These are phyloP conservation scores for Lepidothrix coronata DNA, from an alignment of 2,113 vertebrate species.

Conservation along the genomic window DNA sequence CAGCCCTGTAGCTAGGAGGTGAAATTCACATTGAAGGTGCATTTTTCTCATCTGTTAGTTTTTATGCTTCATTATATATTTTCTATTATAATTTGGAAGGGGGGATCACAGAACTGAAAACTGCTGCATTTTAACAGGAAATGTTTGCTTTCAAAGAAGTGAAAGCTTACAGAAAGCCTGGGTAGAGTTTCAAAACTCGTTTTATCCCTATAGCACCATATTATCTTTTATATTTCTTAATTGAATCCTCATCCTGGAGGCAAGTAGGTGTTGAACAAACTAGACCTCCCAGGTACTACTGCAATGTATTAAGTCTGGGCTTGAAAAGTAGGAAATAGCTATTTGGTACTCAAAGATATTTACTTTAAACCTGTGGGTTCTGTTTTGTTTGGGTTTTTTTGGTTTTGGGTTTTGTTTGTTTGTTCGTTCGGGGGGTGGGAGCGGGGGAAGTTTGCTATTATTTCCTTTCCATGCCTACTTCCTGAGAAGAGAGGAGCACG, in stretches of 20 bases:
- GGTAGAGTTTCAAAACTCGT: constrained; percentile 21
- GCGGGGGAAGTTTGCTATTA: not conserved
- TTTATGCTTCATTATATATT: constrained; percentile 15
- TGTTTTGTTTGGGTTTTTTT: not conserved
- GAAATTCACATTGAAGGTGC: not conserved
- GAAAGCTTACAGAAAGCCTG: constrained; percentile 14
- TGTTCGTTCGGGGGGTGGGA: not conserved
- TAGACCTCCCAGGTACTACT: constrained; percentile 24
- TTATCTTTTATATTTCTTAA: constrained; percentile 51
- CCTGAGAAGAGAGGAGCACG: not conserved
- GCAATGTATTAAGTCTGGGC: constrained; percentile 1
- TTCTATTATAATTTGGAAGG: constrained; percentile 36
- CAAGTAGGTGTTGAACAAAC: not conserved
- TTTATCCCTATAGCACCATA: constrained; percentile 2
- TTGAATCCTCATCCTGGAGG: constrained; percentile 36
- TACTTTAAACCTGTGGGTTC: not conserved
- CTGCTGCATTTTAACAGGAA: constrained; percentile 6
- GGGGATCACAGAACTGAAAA: not conserved
- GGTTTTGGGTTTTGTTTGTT: not conserved
- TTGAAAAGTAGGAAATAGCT: constrained; percentile 22
- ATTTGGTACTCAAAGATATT: constrained; percentile 4
- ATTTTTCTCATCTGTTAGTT: constrained; percentile 14
- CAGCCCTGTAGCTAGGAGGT: not conserved
- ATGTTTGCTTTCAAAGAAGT: constrained; percentile 20
- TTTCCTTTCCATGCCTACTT: not conserved